phyloP scores from a whole-genome alignment of 2,113 vertebrate species.

The Panurus biarmicus region DNA sequence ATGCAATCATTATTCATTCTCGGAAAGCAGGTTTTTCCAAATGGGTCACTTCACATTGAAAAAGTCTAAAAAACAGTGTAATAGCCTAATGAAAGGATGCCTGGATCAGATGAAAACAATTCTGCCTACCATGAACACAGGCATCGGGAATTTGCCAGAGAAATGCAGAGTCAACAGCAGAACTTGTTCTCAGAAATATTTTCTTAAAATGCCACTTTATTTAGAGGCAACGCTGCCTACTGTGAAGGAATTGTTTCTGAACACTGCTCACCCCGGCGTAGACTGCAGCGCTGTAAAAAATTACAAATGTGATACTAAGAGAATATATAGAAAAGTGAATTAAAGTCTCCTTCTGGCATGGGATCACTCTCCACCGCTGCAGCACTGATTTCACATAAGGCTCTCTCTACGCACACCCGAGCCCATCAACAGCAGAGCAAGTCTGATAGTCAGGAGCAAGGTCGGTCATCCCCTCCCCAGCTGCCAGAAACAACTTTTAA shows the following conservation, averaged over 20 bases:
- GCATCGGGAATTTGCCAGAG: constrained; percentile 9
- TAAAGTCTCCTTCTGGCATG: not conserved
- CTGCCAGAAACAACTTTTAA: constrained; percentile 70
- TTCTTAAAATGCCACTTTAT: not conserved
- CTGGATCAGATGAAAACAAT: not conserved
- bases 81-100: not conserved
- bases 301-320: not conserved
- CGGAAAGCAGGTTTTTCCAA: not conserved
- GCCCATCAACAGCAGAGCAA: constrained; percentile 57
- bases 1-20: not conserved
- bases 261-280: accelerated
- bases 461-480: constrained; percentile 27
- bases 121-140: not conserved
- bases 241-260: not conserved
- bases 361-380: not conserved
- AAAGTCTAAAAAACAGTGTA: not conserved
- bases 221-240: not conserved
- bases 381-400: not conserved
- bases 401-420: not conserved
- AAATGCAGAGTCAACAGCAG: constrained; percentile 26
- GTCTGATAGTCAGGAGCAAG: constrained; percentile 57
- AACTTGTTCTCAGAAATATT: not conserved
- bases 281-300: not conserved
- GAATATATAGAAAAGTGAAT: not conserved
- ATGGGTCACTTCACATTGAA: not conserved